phyloP scores from a whole-genome alignment of 2,888 invertebrate species.

The Ornithoptera priamus region DNA sequence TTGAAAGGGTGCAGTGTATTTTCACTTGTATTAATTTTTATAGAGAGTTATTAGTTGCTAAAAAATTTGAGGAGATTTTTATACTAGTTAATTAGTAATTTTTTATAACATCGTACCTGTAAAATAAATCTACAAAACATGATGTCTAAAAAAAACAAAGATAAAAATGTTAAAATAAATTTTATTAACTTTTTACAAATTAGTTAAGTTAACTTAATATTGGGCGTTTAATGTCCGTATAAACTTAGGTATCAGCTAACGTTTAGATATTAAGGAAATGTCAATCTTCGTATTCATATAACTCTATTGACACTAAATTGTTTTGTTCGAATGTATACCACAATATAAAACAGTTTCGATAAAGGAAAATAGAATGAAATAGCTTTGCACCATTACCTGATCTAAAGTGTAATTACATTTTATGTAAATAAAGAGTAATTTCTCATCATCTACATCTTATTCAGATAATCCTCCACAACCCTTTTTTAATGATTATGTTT shows the following conservation, averaged over 20 bases:
- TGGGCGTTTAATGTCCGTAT: constrained; percentile 51
- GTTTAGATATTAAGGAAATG: constrained; percentile 19
- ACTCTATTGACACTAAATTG: constrained; percentile 12
- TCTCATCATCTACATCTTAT: neutral
- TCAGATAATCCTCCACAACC: constrained; percentile 14
- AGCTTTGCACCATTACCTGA: constrained; percentile 17
- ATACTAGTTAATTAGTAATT: too few relatives aligned
- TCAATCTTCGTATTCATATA: neutral
- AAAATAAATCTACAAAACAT: neutral
- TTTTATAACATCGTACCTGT: neutral
- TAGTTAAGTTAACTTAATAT: constrained; percentile 55
- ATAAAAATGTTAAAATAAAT: constrained; percentile 63
- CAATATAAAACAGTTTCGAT: constrained; percentile 5
- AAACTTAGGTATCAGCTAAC: constrained; percentile 43
- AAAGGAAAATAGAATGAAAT: neutral
- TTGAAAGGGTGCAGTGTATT: too few relatives aligned
- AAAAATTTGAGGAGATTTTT: too few relatives aligned
- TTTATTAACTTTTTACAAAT: constrained; percentile 73
- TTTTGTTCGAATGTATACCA: constrained; percentile 4
- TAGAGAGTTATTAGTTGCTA: too few relatives aligned
- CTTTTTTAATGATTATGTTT: neutral
- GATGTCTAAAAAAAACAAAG: constrained; percentile 24
- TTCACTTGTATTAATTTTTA: too few relatives aligned
- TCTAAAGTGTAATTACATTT: constrained; percentile 19
- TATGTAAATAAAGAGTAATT: constrained; percentile 15